Evolutionary conservation across 2,113 vertebrate species (phyloP).

Genomic region (Dipodomys ordii): DNA sequence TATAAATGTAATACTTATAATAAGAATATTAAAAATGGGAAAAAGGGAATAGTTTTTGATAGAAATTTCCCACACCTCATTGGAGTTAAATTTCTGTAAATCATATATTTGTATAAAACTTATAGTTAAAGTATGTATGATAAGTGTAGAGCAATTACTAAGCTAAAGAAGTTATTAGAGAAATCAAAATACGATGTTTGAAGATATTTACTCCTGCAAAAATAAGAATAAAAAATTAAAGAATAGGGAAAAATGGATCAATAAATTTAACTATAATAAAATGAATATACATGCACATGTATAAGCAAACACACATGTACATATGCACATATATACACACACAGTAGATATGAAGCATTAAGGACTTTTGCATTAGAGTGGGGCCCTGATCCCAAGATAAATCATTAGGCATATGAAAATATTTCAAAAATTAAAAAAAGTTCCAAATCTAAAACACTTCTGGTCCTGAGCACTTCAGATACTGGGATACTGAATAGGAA

Average conservation of each 20-base stretch:
- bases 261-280: not conserved
- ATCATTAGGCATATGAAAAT: not conserved
- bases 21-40: not conserved
- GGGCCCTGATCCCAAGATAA: not conserved
- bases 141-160: not conserved
- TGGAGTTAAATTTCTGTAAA: not conserved
- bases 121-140: not conserved
- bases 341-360: not conserved
- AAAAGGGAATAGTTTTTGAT: not conserved
- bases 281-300: not conserved
- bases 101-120: not conserved
- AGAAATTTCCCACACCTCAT: not conserved
- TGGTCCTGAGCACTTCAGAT: not conserved
- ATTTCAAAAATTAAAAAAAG: not conserved
- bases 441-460: not conserved
- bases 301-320: too few relatives aligned
- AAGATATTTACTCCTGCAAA: not conserved
- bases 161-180: not conserved
- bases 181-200: not conserved
- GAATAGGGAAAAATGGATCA: not conserved
- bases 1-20: not conserved
- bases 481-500: not conserved
- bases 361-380: not conserved
- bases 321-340: not conserved
- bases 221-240: not conserved